Evolutionary conservation across 1,140 invertebrate species (phyloP), one percentile per base, ranked within the genome.

Genomic region (Manduca sexta): DNA sequence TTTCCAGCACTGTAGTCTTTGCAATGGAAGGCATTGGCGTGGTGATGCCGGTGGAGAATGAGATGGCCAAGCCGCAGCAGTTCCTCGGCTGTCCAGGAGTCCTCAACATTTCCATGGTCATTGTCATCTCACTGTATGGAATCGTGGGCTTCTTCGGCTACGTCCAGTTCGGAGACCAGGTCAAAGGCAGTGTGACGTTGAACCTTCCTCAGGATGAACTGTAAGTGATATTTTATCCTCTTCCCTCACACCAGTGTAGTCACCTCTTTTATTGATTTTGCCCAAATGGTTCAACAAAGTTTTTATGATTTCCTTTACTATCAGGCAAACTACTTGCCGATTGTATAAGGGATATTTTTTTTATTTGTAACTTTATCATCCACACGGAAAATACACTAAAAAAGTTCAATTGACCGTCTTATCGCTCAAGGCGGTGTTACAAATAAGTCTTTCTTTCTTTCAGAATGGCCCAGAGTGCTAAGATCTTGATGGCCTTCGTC

Each of bases 41-140:
- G 21, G 92, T 97, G 17, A 91, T 97, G 87, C 95, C 95, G 0
- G 90, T 97, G 35, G 94, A 96, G 79, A 96, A 96, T 71, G 92
- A 91, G 4, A 96, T 97, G 95, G 88, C 86, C 29, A 90, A 91
- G 44, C 93, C 93, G 0, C 77, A 91, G 48, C 90, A 92, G 37
- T 96, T 97, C 72, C 82, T 92, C 0, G 94, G 94, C 2, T 93
- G 91, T 63, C 92, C 91, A 1, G 93, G 95, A 21, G 93, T 97
- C 0, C 75, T 97, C 1, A 96, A 95, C 56, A 89, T 91, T 2
- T 92, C 93, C 0, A 97, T 97, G 95, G 79, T 88, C 0, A 88
- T 92, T 4, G 93, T 96, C 0, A 88, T 93, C 0, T 50, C 76
- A 1, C 72, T 96, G 0, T 97, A 96, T 63, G 88, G 92, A 1